phyloP scores from a whole-genome alignment of 1,140 invertebrate genomes.

The Bombus terrestris region DNA sequence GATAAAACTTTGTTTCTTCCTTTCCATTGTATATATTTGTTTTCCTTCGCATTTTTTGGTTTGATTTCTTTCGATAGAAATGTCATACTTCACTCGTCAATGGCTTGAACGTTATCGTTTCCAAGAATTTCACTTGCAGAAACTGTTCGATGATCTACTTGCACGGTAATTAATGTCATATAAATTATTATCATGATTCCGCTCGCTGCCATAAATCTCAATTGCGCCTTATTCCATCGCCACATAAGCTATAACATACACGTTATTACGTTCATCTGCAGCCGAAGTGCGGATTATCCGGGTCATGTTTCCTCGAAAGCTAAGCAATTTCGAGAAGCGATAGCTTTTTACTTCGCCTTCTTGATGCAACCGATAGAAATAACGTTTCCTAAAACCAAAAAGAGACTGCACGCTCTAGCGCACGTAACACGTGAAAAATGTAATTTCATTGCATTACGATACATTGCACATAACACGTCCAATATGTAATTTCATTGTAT shows the following conservation, averaged over 20 bases:
- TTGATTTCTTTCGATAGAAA: not conserved
- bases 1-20: no score
- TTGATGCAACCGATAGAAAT: not conserved
- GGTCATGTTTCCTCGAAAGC: not conserved
- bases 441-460: no score
- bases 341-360: not conserved
- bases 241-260: slow-evolving; percentile 1
- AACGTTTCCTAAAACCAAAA: not conserved
- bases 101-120: not conserved
- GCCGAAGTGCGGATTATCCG: not conserved
- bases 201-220: not conserved
- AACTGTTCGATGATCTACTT: not conserved
- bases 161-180: not conserved
- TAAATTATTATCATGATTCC: not conserved
- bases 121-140: not conserved
- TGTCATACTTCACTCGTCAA: not conserved
- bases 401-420: not conserved
- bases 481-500: no score
- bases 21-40: no score
- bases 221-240: not conserved
- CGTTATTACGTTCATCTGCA: not conserved
- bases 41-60: not conserved
- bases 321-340: not conserved
- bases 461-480: no score
- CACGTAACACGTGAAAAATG: no score